Evolutionary conservation across 2,797 vertebrate species (phyloP), one percentile per base, ranked within the genome.

Genomic region (Catharus ustulatus): DNA sequence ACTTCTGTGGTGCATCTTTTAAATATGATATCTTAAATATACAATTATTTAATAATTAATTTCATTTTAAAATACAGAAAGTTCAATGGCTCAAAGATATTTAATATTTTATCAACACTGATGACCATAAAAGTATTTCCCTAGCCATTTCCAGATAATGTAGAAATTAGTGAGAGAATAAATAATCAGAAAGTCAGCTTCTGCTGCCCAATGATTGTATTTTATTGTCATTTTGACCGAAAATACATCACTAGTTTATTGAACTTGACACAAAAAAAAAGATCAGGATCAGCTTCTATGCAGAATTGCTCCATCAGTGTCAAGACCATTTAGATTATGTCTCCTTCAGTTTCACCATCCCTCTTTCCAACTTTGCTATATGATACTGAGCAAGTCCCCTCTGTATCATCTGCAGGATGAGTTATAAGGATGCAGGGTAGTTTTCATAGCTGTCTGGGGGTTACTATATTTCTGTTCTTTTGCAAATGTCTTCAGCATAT

Each of bases 311-410:
- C 64, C 49, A 68, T 89, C 78, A 87, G 13, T 85, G 84, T 89
- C 91, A 96, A 93, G 61, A 89, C 2, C 58, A 87, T 59, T 95
- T 95, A 84, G 62, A 89, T 75, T 92, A 77, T 42, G 15, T 68
- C 24, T 85, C 40, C 34, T 80, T 74, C 72, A 22, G 4, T 63
- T 82, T 36, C 36, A 61, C 29, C 6, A 8, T 43, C 22, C 10
- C n/a, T 88, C 38, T 51, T 78, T 88, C 48, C 38, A 89, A 64
- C 46, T 89, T 89, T 48, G 38, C 79, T 84, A 74, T 42, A 11
- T 0, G 0, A 84, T 68, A 57, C 26, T 6, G 30, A 34, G 9
- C 15, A 71, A 64, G 24, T 79, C 75, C 54, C 49, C 87, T 68
- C 57, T 51, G 43, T 59, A 45, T 57, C 57, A 84, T 79, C 67